Evolutionary conservation across 2,888 invertebrate species (phyloP), one percentile per base, ranked within the genome.

Genomic region (Schrankia costaestrigalis): DNA sequence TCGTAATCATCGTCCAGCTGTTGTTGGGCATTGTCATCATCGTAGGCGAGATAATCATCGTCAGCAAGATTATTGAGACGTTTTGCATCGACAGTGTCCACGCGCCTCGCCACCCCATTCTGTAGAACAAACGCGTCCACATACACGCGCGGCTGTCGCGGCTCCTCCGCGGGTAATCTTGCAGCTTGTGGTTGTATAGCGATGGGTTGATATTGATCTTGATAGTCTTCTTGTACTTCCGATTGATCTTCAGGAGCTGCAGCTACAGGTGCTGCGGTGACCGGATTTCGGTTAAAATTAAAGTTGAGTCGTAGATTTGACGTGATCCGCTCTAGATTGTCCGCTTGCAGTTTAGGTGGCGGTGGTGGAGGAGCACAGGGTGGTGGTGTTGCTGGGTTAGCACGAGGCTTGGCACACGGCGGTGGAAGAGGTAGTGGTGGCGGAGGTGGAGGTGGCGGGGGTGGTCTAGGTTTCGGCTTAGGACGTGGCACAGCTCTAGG

Each of bases 91-190:
- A 82, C 60, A 0, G 88, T 71, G 44, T 75, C 68, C 11, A 83
- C 78, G 30, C 77, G 72, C 26, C 76, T 76, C 0, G 82, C 67
- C n/a, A 80, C 73, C n/a, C 88, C 88, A 52, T 83, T 69, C 11
- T 77, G 63, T 5, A 88, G 71, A 6, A 88, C 77, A 48, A 85
- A 87, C 0, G 88, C 88, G 43, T 88, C 87, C 7, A 88, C 78
- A 51, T 72, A 88, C 9, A 88, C 86, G 29, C 84, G 77, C 1
- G 85, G 81, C 10, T 71, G 60, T 2, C 77, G 71, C 19, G 77
- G 73, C 28, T 69, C 61, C 1, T 64, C 66, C n/a, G 49, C 53
- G 2, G 86, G 85, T 11, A 86, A 56, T 12, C 56, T 64, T 0
- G 83, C 85, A 6, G 85, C 83, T n/a, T 73, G 74, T 0, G 86